Percentiles rank a stretch among this genome's conserved stretches.
Conservation (phyloP, 2,888 invertebrate species). For the Ophion costatus region DNA sequence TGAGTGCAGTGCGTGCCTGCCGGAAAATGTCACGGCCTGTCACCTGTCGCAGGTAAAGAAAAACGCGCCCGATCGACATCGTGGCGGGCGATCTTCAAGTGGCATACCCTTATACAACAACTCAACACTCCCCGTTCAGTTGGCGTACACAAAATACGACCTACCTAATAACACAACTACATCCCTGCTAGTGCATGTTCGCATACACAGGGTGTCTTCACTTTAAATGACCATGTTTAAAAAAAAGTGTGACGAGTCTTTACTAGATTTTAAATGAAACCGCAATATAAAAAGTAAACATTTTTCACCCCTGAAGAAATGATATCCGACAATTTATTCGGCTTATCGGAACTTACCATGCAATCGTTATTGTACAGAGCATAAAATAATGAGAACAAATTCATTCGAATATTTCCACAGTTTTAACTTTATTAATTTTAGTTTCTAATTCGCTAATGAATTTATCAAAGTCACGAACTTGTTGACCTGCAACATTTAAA, state of each 20-base stretch:
- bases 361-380: too few relatives aligned
- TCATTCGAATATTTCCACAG: too few relatives aligned
- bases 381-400: too few relatives aligned
- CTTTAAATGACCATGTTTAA: neutral
- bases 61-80: constrained; percentile 52
- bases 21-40: constrained; percentile 68
- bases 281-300: too few relatives aligned
- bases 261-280: neutral
- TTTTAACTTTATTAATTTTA: too few relatives aligned
- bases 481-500: too few relatives aligned
- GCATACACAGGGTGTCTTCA: constrained; percentile 5
- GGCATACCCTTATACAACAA: constrained; percentile 32
- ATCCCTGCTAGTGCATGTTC: neutral
- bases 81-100: constrained; percentile 30
- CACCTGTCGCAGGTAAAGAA: constrained; percentile 69
- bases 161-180: constrained; percentile 65
- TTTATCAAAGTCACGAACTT: too few relatives aligned
- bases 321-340: too few relatives aligned
- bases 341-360: too few relatives aligned
- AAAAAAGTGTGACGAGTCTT: neutral
- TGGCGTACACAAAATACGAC: constrained; percentile 55
- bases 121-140: constrained; percentile 42
- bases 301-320: too few relatives aligned
- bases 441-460: too few relatives aligned
- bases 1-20: constrained; percentile 54